Conservation (phyloP, 2,888 invertebrate genomes). For the Caenorhabditis sp. region DNA sequence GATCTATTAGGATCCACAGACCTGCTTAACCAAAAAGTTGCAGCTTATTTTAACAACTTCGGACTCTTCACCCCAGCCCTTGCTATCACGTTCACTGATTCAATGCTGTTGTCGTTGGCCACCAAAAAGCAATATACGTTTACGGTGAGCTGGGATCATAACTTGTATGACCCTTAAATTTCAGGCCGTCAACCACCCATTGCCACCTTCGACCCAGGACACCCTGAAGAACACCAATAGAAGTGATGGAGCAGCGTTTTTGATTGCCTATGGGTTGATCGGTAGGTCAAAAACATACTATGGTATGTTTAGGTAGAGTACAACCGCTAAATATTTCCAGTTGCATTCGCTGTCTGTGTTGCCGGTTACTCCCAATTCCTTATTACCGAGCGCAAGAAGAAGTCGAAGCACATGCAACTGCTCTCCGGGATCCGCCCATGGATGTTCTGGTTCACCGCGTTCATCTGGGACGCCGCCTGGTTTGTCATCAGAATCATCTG, state of each 20-base stretch:
- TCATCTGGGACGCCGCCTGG: slow-evolving; percentile 77
- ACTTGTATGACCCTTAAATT: background rate
- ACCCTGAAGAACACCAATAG: slow-evolving; percentile 68
- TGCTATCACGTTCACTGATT: slow-evolving; percentile 73
- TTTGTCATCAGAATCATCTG: slow-evolving; percentile 71
- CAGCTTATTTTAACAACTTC: slow-evolving; percentile 77
- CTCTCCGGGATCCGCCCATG: slow-evolving; percentile 76
- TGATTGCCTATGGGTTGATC: slow-evolving; percentile 61
- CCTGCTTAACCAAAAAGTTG: background rate
- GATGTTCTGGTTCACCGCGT: slow-evolving; percentile 79
- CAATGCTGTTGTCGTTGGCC: slow-evolving; percentile 60
- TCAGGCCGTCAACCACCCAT: slow-evolving; percentile 75
- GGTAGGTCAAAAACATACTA: slow-evolving; percentile 19
- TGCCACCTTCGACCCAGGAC: slow-evolving; percentile 75
- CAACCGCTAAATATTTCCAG: slow-evolving; percentile 22
- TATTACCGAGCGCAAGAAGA: slow-evolving; percentile 80
- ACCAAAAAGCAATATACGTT: slow-evolving; percentile 55
- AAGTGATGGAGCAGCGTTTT: slow-evolving; percentile 45
- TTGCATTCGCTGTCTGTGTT: slow-evolving; percentile 66
- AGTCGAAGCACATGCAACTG: slow-evolving; percentile 80
- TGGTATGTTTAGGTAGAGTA: background rate
- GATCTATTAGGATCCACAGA: background rate
- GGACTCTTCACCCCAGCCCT: slow-evolving; percentile 73
- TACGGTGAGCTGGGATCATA: slow-evolving; percentile 22
- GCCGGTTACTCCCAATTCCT: slow-evolving; percentile 77